These are phyloP conservation scores for Dromas ardeola DNA, from an alignment of 2,113 vertebrate species.

Conservation along the genomic window DNA sequence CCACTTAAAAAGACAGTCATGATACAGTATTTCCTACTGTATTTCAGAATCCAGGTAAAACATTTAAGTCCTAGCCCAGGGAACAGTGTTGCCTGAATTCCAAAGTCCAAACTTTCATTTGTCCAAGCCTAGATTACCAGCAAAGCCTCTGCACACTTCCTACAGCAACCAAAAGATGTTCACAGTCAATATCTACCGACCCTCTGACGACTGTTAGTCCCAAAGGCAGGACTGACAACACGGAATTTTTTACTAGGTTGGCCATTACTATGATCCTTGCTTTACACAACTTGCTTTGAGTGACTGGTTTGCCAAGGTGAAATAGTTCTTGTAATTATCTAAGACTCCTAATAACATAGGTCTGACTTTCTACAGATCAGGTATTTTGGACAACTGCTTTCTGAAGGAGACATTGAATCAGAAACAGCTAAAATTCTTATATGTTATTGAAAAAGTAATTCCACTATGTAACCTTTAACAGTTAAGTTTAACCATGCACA, in stretches of 20 bases:
- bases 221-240: neutral
- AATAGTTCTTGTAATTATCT: neutral
- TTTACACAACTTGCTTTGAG: neutral
- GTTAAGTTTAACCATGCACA: slow-evolving; percentile 23
- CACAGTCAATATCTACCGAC: neutral
- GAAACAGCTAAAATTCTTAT: neutral
- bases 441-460: slow-evolving; percentile 25
- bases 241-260: neutral
- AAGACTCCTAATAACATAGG: neutral
- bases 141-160: neutral
- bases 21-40: neutral
- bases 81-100: neutral
- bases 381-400: neutral
- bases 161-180: neutral
- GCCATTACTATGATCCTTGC: neutral
- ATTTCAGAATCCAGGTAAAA: neutral
- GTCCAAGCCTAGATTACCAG: neutral
- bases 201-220: neutral
- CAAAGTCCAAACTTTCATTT: neutral
- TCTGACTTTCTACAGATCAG: neutral
- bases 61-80: neutral
- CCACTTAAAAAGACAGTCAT: neutral
- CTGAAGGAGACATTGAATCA: neutral
- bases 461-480: neutral
- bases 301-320: neutral